Base-by-base conservation (phyloP, 1,140 invertebrate genomes). In the Caenorhabditis brenneri region DNA sequence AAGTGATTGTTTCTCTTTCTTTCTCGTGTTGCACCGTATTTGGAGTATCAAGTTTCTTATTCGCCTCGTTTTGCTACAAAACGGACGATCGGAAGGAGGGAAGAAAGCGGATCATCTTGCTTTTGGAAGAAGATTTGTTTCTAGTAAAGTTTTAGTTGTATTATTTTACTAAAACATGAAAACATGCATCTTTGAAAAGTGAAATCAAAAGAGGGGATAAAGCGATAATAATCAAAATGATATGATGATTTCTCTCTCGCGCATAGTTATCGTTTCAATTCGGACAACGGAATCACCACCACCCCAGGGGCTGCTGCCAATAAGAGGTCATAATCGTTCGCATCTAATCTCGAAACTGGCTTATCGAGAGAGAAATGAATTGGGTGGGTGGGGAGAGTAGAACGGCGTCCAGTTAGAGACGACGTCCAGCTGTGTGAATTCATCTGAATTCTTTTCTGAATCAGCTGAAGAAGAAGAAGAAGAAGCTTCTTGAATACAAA, bases 311-410 rank as follows among this genome's bases (percentile, higher is more conserved):
- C 60, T 7, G 12, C 58, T 74, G 65, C 33, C 65, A 74, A 42
- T 24, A 42, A 24, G 29, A 31, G 65, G 65, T 74, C 36, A 74
- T 74, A 74, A 74, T 74, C 65, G 65, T 65, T 74, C 36, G 29
- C 65, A 74, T 74, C 65, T 74, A 42, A 42, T 74, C 65, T 74
- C 22, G n/a, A 74, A 74, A 74, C 65, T 74, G 65, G 65, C 65
- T 74, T 74, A 74, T 74, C 65, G 58, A 36, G 31, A 55, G 15
- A 33, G 29, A 22, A 33, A 33, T 15, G 15, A 12, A 33, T 19
- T 7, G 29, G 22, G 36, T 5, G 55, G 60, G 19, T 58, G 55
- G 29, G 29, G 31, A 36, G 9, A 58, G 53, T 31, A 58, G 53
- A 58, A 58, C 53, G 53, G 53, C 53, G 53, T 29, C 53, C 7